Evolutionary conservation across 1,140 invertebrate genomes (phyloP), one percentile per base, ranked within the genome.

Genomic region (Propsilocerus akamusi): DNA sequence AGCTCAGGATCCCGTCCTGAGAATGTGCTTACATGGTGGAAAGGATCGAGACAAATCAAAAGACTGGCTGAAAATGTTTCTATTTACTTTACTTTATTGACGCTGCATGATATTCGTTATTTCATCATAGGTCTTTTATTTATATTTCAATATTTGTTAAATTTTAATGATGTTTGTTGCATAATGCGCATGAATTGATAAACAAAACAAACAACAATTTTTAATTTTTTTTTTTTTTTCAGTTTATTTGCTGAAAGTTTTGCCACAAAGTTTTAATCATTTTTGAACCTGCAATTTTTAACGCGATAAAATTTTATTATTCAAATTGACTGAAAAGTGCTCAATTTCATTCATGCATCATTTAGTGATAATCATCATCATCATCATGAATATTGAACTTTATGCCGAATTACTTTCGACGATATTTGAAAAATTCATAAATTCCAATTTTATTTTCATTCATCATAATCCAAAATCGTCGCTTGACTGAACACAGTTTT

Each of bases 281-380:
- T 23, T n/a, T 17, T 23, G 3, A 11, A 23, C 46, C n/a, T n/a
- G n/a, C 28, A 8, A 7, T 30, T 8, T 30, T 8, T 30, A 7
- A n/a, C 20, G n/a, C 12, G 12, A 12, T 30, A 30, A 2, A 56
- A 14, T 53, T 54, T 26, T n/a, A n/a, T n/a, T 56, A 50, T 57
- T 50, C 58, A 69, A 64, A 34, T 72, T 86, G 84, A 81, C 79
- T 65, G 75, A 78, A 46, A 74, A 84, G 59, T 77, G 81, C 58
- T 82, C 85, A 64, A 90, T 89, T 72, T 78, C 86, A 61, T 88
- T 76, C 48, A 70, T 86, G 57, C 89, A 83, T 68, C 78, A 84
- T 56, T 71, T 91, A 50, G 81, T 77, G 53, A 81, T n/a, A n/a
- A n/a, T 89, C 60, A 76, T 80, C 49, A 85, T 86, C 49, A 76